A percentile compares a stretch with the other conserved stretches of the same genome.
phyloP scores from a whole-genome alignment of 2,113 vertebrate genomes.

The Egretta garzetta region DNA sequence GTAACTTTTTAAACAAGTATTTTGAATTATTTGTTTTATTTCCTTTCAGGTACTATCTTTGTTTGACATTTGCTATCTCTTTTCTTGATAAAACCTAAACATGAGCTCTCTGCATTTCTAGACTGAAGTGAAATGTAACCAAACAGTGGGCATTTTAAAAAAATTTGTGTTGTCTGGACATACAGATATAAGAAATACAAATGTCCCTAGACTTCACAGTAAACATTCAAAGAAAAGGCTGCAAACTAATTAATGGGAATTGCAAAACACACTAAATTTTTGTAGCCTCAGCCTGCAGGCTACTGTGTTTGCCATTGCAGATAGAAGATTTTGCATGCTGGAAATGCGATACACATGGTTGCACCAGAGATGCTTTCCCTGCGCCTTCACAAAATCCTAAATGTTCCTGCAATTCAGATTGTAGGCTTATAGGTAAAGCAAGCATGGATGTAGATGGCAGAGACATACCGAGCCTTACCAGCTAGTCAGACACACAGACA shows the following conservation, averaged over 20 bases:
- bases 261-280: background rate
- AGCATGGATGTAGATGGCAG: background rate
- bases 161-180: background rate
- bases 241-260: background rate
- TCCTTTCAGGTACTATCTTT: conserved; percentile 9
- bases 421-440: background rate
- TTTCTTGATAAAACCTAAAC: background rate
- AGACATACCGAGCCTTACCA: background rate
- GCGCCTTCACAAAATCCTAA: background rate
- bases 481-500: background rate
- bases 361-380: background rate
- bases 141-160: background rate
- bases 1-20: conserved; percentile 63
- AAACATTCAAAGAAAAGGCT: conserved; percentile 19
- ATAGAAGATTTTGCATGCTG: conserved; percentile 17
- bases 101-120: background rate
- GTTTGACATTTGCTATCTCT: conserved; percentile 11
- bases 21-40: conserved; percentile 56
- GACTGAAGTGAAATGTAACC: background rate
- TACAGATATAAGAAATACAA: background rate
- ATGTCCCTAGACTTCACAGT: background rate
- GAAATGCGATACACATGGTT: background rate
- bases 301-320: background rate
- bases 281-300: background rate
- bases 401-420: background rate